Percentiles rank a stretch among this genome's conserved stretches.
Conservation (phyloP, 1,140 invertebrate genomes). For the Hylaeus anthracinus region DNA sequence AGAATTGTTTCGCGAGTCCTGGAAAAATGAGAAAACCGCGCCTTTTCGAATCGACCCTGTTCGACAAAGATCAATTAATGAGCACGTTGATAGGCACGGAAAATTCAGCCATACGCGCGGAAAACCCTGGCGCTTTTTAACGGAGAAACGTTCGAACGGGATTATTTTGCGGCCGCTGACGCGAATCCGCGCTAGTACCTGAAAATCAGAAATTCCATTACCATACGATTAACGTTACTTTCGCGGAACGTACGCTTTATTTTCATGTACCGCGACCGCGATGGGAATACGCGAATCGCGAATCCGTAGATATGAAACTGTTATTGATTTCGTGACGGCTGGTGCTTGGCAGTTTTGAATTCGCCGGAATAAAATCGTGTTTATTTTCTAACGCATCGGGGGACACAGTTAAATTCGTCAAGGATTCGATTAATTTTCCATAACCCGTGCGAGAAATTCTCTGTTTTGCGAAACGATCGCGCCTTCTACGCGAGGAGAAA, state of each 20-base stretch:
- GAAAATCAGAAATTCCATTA: constrained; percentile 5
- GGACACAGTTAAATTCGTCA: background rate
- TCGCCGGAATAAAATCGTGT: no score
- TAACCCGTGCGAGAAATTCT: background rate
- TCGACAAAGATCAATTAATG: constrained; percentile 13
- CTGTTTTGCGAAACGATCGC: background rate
- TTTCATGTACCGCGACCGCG: background rate
- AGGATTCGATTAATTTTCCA: background rate
- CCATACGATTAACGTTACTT: constrained; percentile 8
- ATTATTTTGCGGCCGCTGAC: background rate
- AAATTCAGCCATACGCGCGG: no score
- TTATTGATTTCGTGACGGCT: no score
- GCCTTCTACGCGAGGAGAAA: background rate
- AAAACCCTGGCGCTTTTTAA: background rate
- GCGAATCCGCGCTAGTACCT: background rate
- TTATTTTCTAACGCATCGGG: no score
- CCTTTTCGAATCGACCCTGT: background rate
- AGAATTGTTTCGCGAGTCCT: background rate
- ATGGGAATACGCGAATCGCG: background rate
- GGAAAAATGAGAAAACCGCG: background rate
- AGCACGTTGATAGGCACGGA: background rate
- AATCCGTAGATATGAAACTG: background rate
- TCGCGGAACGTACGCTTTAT: background rate
- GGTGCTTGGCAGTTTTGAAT: no score
- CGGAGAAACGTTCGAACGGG: background rate